phyloP scores from a whole-genome alignment of 2,888 invertebrate species.

The Agrilus mali region DNA sequence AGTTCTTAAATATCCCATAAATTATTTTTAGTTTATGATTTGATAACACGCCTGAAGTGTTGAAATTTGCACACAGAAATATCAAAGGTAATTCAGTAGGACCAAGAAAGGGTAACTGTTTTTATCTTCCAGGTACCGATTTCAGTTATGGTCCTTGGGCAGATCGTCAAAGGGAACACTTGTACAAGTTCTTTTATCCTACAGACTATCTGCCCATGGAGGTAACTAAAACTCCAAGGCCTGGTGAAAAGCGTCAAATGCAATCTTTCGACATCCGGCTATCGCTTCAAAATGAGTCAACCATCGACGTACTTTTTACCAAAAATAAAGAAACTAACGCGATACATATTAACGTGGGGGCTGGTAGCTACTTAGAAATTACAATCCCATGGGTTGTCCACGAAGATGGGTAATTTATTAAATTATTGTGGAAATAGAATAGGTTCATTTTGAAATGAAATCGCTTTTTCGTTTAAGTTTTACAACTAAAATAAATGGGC shows the following conservation, averaged over 20 bases:
- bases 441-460: background rate
- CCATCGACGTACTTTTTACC: constrained; percentile 91
- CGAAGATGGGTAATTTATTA: constrained; percentile 48
- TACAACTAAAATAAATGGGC: constrained; percentile 83
- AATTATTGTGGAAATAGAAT: background rate
- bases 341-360: constrained; percentile 87
- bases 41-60: background rate
- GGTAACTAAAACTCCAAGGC: constrained; percentile 67
- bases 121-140: constrained; percentile 46
- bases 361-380: constrained; percentile 93
- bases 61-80: too few species aligned
- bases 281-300: constrained; percentile 82
- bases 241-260: constrained; percentile 79
- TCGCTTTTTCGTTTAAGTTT: constrained; percentile 34
- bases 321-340: constrained; percentile 94
- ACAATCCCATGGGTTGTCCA: constrained; percentile 88
- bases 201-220: constrained; percentile 70
- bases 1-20: background rate
- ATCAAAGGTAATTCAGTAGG: too few species aligned
- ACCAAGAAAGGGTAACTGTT: too few species aligned
- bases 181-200: constrained; percentile 94
- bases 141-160: constrained; percentile 99
- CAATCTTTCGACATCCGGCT: constrained; percentile 88
- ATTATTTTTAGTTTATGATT: background rate
- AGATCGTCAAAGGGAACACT: constrained; percentile 87